These are phyloP conservation scores for Eurystomus glaucurus DNA, from an alignment of 2,797 vertebrate genomes.

Conservation along the genomic window DNA sequence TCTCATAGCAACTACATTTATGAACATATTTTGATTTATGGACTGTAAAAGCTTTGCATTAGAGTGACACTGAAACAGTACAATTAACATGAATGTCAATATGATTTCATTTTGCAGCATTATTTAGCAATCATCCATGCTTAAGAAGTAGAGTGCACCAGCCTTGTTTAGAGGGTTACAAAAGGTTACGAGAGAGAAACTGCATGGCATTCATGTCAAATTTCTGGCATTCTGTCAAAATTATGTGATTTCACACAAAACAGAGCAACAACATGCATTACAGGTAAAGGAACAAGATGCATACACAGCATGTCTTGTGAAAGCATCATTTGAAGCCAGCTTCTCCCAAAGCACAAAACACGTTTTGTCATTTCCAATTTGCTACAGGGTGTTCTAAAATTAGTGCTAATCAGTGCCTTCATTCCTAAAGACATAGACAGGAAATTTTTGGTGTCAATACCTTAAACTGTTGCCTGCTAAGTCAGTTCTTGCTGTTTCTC, in stretches of 20 bases:
- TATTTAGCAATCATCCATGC: background rate
- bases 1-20: background rate
- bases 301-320: background rate
- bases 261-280: background rate
- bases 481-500: background rate
- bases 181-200: background rate
- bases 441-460: background rate
- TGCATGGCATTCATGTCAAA: background rate
- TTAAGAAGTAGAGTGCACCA: background rate
- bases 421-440: background rate
- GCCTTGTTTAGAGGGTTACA: background rate
- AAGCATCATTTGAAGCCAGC: background rate
- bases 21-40: background rate
- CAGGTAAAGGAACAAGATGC: background rate
- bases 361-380: background rate
- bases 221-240: background rate
- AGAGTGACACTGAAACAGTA: background rate
- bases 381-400: background rate
- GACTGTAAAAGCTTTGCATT: background rate
- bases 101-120: background rate
- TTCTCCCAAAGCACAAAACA: background rate
- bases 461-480: background rate
- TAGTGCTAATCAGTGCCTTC: background rate
- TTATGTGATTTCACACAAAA: background rate
- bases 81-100: background rate